A percentile compares a stretch with the other conserved stretches of the same genome.
Evolutionary conservation across 2,797 vertebrate species (phyloP).

Genomic region (Acropternis orthonyx): DNA sequence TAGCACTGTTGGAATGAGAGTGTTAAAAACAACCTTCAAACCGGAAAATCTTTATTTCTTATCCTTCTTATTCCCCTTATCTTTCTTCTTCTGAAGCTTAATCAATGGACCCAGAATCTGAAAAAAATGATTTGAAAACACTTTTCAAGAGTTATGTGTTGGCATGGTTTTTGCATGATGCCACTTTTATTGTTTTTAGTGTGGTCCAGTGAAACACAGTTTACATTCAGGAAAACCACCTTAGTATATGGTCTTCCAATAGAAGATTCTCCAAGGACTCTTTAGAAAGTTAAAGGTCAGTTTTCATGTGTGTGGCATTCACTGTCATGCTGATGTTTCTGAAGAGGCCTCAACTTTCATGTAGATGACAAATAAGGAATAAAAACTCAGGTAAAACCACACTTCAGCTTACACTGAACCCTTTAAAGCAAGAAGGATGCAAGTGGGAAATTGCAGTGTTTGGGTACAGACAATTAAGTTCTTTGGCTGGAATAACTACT

Average conservation of each 20-base stretch:
- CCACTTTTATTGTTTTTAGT: neutral
- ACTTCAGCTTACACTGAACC: neutral
- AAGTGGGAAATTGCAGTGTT: accelerated
- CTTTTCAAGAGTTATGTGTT: neutral
- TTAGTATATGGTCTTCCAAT: neutral
- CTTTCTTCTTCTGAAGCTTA: neutral
- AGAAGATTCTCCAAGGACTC: neutral
- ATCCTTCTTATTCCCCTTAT: neutral
- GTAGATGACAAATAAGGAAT: neutral
- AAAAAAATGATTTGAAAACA: neutral
- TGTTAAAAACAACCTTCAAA: neutral
- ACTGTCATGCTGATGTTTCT: neutral
- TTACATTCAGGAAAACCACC: neutral
- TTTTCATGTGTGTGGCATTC: neutral
- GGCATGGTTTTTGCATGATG: neutral
- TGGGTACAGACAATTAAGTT: neutral
- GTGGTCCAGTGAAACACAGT: neutral
- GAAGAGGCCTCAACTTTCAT: neutral
- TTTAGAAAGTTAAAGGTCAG: neutral
- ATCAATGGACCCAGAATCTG: neutral
- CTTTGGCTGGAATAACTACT: neutral
- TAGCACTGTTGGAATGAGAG: neutral
- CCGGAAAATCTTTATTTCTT: neutral
- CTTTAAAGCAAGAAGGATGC: neutral
- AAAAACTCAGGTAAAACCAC: neutral